Evolutionary conservation across 2,797 vertebrate species (phyloP), one percentile per base, ranked within the genome.

Genomic region (Manis crassicaudata): DNA sequence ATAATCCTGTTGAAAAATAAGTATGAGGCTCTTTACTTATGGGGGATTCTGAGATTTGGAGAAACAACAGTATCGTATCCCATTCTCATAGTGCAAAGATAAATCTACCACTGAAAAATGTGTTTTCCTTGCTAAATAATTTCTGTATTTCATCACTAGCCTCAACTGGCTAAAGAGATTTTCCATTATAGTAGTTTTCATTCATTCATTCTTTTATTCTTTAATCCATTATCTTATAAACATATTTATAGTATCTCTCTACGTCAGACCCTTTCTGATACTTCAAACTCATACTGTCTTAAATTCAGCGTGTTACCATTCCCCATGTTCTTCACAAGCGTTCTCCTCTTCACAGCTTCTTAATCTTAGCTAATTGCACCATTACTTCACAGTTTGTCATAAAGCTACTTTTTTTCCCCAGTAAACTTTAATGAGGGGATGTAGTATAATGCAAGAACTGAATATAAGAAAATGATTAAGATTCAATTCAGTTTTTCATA

Each of bases 401-500:
- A 52, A 93, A 67, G 0, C 2, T 88, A 70, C 2, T 11, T 79
- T 92, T 46, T 80, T 79, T 32, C 11, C 37, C 60, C 40, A 76
- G 7, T 18, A 82, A 77, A 52, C 5, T 32, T 43, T 67, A 52
- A 77, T 37, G 14, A 43, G 23, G 1, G 0, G 13, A 56, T 62
- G 32, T 12, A 96, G 2, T n/a, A 0, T 23, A 86, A 77, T 35
- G 13, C 5, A 79, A 73, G 43, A 82, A 67, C 8, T 81, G 21
- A 76, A 54, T 62, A 56, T 72, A 60, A 86, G 91, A 76, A 72
- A 14, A 14, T 82, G 3, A 21, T 80, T 88, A 96, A 73, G 18
- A 75, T 72, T 81, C 21, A 46, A 29, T 5, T 6, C 27, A 60
- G 43, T 6, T 2, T 32, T 18, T 92, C 32, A 56, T 90, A 72